Conservation (phyloP, 2,113 vertebrate genomes). For the Regulus satrapa region DNA sequence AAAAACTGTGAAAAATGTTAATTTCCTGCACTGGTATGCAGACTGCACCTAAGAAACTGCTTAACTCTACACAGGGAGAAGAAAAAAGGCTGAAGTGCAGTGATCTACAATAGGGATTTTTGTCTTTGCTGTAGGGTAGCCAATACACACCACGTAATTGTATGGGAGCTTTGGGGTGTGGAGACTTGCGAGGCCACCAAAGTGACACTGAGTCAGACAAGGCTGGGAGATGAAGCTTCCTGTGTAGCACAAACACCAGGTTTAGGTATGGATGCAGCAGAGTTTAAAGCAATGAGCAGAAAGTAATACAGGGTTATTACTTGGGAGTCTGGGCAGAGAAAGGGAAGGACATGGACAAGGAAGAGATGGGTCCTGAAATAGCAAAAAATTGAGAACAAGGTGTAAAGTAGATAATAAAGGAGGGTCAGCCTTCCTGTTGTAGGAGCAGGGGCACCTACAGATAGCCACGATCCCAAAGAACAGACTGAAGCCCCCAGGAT, state of each 20-base stretch:
- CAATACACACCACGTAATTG: fast-evolving
- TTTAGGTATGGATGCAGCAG: not conserved
- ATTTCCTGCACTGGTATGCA: not conserved
- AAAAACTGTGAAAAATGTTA: not conserved
- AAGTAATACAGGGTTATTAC: not conserved
- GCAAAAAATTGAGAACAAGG: not conserved
- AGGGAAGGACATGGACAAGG: not conserved
- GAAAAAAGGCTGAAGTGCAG: not conserved
- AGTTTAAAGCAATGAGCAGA: not conserved
- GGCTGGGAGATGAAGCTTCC: not conserved
- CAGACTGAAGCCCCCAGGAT: not conserved
- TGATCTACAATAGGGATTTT: not conserved
- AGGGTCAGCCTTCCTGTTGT: not conserved
- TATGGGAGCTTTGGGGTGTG: not conserved
- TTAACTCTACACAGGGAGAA: not conserved
- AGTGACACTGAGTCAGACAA: fast-evolving
- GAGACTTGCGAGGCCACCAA: not conserved
- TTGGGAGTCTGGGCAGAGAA: not conserved
- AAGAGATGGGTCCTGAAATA: not conserved
- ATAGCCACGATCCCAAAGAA: not conserved
- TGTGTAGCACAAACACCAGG: not conserved
- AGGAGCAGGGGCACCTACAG: not conserved
- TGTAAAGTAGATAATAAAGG: not conserved
- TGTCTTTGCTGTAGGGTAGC: not conserved
- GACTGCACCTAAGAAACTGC: not conserved